A percentile compares a stretch with the other conserved stretches of the same genome.
phyloP scores from a whole-genome alignment of 2,113 vertebrate species.

The Tragelaphus buxtoni region DNA sequence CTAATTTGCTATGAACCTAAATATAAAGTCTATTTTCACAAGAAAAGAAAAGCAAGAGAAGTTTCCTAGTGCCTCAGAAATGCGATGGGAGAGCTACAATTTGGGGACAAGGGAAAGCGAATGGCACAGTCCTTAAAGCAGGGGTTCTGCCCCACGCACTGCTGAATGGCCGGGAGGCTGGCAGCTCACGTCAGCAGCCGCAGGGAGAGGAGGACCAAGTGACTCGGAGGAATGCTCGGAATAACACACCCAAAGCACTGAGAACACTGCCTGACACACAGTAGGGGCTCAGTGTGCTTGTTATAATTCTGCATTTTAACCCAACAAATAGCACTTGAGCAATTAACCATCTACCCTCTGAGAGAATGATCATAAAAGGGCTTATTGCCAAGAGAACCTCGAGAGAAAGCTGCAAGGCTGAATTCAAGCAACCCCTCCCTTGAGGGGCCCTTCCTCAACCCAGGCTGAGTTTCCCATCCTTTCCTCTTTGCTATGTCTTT shows the following conservation, averaged over 20 bases:
- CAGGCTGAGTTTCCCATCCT: background rate
- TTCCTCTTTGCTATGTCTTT: background rate
- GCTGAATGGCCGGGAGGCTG: fast-evolving
- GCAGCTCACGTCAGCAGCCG: fast-evolving
- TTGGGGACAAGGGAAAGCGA: background rate
- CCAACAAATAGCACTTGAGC: background rate
- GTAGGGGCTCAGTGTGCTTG: background rate
- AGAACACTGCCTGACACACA: background rate
- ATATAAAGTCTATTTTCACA: background rate
- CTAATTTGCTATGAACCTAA: background rate
- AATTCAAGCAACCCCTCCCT: background rate
- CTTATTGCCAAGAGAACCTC: background rate
- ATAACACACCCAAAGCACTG: background rate
- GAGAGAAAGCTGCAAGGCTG: background rate
- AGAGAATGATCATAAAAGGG: background rate
- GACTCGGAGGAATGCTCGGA: background rate
- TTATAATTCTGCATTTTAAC: background rate
- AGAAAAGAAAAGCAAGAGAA: background rate
- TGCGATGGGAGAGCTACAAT: background rate
- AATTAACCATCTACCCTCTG: background rate
- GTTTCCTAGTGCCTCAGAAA: background rate
- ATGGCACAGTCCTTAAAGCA: background rate
- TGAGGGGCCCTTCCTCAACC: background rate
- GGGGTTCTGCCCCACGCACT: background rate
- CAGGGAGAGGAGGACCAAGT: background rate